Evolutionary conservation across 2,888 invertebrate species (phyloP), one percentile per base, ranked within the genome.

Genomic region (Luperina testacea): DNA sequence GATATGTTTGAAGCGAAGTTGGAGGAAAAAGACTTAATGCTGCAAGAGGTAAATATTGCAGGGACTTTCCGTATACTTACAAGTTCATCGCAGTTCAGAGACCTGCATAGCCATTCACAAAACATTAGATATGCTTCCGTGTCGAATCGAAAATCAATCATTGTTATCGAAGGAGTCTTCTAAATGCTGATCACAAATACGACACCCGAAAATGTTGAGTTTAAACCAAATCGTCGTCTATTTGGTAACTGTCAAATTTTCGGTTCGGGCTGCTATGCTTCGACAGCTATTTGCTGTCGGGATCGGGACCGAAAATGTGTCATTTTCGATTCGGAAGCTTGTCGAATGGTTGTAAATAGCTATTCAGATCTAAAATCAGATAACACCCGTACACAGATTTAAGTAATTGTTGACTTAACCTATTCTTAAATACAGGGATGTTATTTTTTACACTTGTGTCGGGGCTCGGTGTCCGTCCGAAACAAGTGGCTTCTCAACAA

Each of bases 11-110:
- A 98, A 93, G 95, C 97, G 38, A 97, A 97, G 80, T 92, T 99
- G 65, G 97, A 98, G 87, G 97, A 98, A 85, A 98, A 98, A 91
- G 97, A 98, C 27, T 97, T 98, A 76, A 94, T 97, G 79, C 88
- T 96, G 72, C 93, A 91, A 90, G 96, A 96, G 93, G 96, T 96
- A 90, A 77, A n/a, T 27, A 59, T 68, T 70, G 48, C 6, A 27
- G 64, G 5, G 13, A 24, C 27, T 42, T 13, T 27, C 17, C 27
- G 59, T 32, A 15, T 20, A 27, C 2, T 15, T 70, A 24, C 15
- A 59, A 45, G 0, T 24, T 27, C 20, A 42, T 17, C 38, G 24
- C n/a, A n/a, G 32, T 78, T 32, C 32, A 24, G n/a, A 53, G 9
- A 77, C 8, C 15, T 45, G 57, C 24, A 4, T 11, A 57, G n/a